Evolutionary conservation across 2,888 invertebrate species (phyloP), one percentile per base, ranked within the genome.

Genomic region (Lycaena phlaeas): DNA sequence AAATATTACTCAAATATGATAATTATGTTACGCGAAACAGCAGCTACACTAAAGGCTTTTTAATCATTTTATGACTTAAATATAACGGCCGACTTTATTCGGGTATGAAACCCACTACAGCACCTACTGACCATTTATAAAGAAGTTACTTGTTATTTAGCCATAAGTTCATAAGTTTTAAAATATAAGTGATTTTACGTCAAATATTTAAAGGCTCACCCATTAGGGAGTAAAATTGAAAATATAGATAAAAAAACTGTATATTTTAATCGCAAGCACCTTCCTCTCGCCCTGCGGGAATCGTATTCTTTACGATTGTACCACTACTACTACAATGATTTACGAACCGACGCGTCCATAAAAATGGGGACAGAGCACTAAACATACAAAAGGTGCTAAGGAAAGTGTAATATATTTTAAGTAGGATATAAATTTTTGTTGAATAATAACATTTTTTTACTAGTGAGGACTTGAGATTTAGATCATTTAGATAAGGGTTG

Each of bases 341-440:
- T 82, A 82, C 75, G 76, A 72, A 73, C 78, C 67, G 71, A 64
- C 71, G 69, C 57, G 64, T 64, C 77, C 78, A 82, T 82, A 84
- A 84, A 78, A 68, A 64, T 68, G 74, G 78, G 82, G 82, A 79
- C 77, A 77, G 73, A 71, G 70, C 69, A 76, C 76, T 78, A 79
- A 81, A 84, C 74, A 76, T 73, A 82, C 82, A 82, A 84, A 84
- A 82, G 82, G 81, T 81, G 79, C 79, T 84, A 79, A 79, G 81
- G 79, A 82, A 78, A 71, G 78, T 76, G 73, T 81, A 79, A 82
- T 81, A n/a, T n/a, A 79, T 81, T 82, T 74, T 64, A 77, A 79
- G 77, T 77, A 62, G 68, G 70, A 72, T 78, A 81, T 81, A 81
- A 84, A 79, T 77, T 70, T 78, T 77, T 71, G 70, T 76, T 77